A percentile compares a stretch with the other conserved stretches of the same genome.
Conservation (phyloP, 2,888 invertebrate genomes). For the Rotaria socialis region DNA sequence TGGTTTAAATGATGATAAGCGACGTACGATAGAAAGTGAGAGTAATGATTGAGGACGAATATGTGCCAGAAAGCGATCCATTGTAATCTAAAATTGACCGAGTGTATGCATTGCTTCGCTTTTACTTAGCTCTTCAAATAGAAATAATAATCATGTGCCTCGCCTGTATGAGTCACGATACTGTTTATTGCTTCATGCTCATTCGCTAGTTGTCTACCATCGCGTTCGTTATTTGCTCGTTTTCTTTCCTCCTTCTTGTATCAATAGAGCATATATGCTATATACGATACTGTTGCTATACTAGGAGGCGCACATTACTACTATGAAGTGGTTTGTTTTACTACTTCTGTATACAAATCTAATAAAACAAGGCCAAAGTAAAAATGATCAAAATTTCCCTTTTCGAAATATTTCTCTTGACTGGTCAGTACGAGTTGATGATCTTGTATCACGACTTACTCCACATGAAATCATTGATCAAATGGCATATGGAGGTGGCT, state of each 20-base stretch:
- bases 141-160: background rate
- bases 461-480: constrained; percentile 52
- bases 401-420: constrained; percentile 53
- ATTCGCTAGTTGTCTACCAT: no score
- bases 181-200: background rate
- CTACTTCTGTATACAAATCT: background rate
- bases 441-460: constrained; percentile 53
- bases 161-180: background rate
- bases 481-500: constrained; percentile 51
- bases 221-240: background rate
- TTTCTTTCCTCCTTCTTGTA: background rate
- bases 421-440: constrained; percentile 53
- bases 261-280: background rate
- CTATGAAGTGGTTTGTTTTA: background rate
- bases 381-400: constrained; percentile 48
- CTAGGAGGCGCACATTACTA: background rate
- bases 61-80: background rate
- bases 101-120: background rate
- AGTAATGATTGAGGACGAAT: background rate
- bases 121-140: background rate
- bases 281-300: background rate
- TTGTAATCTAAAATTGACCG: background rate
- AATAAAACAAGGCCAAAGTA: background rate
- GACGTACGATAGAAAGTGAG: background rate
- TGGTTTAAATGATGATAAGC: constrained; percentile 28